phyloP scores from a whole-genome alignment of 2,888 invertebrate species.

The Drosophila sordidula region DNA sequence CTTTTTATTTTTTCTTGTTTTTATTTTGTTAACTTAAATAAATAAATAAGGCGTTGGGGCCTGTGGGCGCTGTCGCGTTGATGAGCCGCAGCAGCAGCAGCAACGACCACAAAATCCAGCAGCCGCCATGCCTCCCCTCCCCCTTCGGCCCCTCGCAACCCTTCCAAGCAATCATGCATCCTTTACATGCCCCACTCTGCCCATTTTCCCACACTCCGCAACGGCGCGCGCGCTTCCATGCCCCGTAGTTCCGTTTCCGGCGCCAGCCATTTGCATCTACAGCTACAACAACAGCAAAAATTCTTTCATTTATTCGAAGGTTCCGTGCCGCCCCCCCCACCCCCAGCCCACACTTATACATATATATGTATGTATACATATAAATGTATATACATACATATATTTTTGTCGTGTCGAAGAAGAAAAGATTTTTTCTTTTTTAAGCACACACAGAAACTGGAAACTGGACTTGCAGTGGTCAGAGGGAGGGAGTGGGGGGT shows the following conservation, averaged over 20 bases:
- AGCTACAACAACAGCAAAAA: constrained; percentile 32
- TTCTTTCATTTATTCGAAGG: constrained; percentile 77
- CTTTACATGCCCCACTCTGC: constrained; percentile 49
- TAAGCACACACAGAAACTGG: constrained; percentile 49
- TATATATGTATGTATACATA: constrained; percentile 2
- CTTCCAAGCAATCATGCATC: constrained; percentile 74
- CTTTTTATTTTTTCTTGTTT: constrained; percentile 15
- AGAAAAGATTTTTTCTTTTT: constrained; percentile 67
- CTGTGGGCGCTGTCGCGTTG: constrained; percentile 50
- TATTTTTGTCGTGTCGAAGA: constrained; percentile 67
- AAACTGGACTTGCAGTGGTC: constrained; percentile 61
- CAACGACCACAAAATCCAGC: constrained; percentile 3
- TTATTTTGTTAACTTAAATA: constrained; percentile 69
- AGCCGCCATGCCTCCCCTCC: neutral
- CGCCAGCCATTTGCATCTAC: constrained; percentile 77
- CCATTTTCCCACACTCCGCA: neutral
- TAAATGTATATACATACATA: constrained; percentile 16
- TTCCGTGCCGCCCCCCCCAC: constrained; percentile 13
- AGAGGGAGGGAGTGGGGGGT: neutral
- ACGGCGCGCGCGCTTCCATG: constrained; percentile 13
- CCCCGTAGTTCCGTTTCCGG: constrained; percentile 76
- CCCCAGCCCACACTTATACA: constrained; percentile 6
- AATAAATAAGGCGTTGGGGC: constrained; percentile 65
- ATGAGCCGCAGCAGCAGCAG: constrained; percentile 59
- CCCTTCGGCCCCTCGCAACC: constrained; percentile 29